These are phyloP conservation scores for Napeogenes inachia DNA, from an alignment of 2,888 invertebrate genomes.

Conservation along the genomic window DNA sequence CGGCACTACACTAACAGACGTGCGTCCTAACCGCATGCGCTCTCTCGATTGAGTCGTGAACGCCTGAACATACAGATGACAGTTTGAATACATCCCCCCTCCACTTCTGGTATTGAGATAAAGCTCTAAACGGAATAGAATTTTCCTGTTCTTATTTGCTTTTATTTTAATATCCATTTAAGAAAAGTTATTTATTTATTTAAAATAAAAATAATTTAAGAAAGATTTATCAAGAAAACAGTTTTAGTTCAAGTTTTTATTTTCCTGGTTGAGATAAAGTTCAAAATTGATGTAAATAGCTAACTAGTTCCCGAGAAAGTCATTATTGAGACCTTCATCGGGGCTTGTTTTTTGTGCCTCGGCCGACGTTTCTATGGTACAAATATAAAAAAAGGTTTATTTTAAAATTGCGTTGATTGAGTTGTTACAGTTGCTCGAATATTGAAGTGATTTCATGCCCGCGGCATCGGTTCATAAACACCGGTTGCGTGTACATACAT, in stretches of 20 bases:
- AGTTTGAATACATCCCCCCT: constrained; percentile 26
- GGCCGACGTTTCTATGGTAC: constrained; percentile 48
- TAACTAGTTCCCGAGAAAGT: constrained; percentile 66
- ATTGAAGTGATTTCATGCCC: constrained; percentile 50
- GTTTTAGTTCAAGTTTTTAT: not conserved
- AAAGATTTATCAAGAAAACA: not conserved
- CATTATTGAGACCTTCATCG: constrained; percentile 62
- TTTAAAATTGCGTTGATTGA: constrained; percentile 72
- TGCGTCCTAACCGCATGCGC: constrained; percentile 54
- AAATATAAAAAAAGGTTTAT: constrained; percentile 57
- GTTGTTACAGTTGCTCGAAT: constrained; percentile 56
- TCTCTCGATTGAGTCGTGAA: constrained; percentile 48
- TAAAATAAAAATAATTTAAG: constrained; percentile 12
- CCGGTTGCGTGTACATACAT: constrained; percentile 34
- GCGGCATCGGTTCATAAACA: constrained; percentile 47
- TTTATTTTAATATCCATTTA: constrained; percentile 39
- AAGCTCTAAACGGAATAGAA: constrained; percentile 50
- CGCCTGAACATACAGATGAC: constrained; percentile 29
- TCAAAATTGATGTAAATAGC: not conserved
- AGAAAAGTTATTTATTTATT: constrained; percentile 41
- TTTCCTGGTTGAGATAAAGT: not conserved
- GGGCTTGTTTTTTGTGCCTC: constrained; percentile 55
- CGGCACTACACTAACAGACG: constrained; percentile 26
- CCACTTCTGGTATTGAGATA: constrained; percentile 22
- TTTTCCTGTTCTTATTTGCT: constrained; percentile 64